Base-by-base conservation (phyloP, 2,113 vertebrate species). In the Carassius gibelio region DNA sequence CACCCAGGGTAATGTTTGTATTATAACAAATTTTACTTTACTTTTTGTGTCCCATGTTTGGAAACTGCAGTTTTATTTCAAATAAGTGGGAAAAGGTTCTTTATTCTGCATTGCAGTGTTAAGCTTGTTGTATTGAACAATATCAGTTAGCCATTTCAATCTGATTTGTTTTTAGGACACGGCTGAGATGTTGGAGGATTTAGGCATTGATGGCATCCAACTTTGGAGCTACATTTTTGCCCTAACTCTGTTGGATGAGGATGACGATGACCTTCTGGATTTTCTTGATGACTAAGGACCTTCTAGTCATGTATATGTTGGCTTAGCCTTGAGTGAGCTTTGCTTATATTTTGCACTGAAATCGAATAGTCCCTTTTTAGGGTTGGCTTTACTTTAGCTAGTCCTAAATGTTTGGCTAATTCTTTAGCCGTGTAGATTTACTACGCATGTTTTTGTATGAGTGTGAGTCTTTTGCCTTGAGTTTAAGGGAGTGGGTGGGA, bases 171-270 rank as follows among this genome's bases (percentile, higher is more conserved):
- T 87, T 45, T 48, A 36, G 85, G 57, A 94, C 91, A 87, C 26
- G 23, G 57, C 77, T 11, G 88, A 89, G 15, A 92, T 93, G 38
- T 92, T 94, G 0, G 94, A 93, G 0, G 92, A 95, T 3, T 91
- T 93, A 26, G 90, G 91, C 10, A 75, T 87, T 30, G 88, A 91
- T 0, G 90, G 92, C 3, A 14, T 92, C 30, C 85, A 89, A 21
- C 2, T 91, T 2, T 66, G 96, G 0, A 88, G 93, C 34, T 93
- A 94, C 84, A 91, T 93, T 50, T 61, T 96, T 30, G 88, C 89
- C 19, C 57, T 94, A 89, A 88, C 93, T 0, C 61, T 95, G 45
- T 62, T 94, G 11, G 81, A 87, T 15, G 4, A 3, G 0, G 64
- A 85, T 0, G 78, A 7, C 3, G 88, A 85, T 23, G 85, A 30